phyloP scores from a whole-genome alignment of 2,888 invertebrate genomes.

The Hyposoter didymator region DNA sequence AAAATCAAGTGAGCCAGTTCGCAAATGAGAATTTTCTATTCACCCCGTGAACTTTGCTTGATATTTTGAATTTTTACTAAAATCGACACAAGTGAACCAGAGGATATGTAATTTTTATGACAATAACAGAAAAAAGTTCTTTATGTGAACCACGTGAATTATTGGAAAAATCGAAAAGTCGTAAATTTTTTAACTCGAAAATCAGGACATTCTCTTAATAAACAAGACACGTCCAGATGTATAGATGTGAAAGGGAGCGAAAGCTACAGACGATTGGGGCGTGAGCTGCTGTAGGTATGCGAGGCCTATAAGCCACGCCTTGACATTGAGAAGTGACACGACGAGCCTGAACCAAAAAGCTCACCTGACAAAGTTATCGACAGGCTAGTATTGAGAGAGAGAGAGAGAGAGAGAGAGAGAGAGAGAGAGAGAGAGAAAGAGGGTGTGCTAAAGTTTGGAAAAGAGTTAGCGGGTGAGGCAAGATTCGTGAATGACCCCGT shows the following conservation, averaged over 20 bases:
- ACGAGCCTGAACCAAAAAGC: conserved; percentile 25
- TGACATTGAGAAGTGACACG: conserved; percentile 52
- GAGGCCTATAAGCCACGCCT: conserved; percentile 28
- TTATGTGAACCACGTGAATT: too few species aligned
- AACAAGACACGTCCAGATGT: neutral
- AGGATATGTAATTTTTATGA: too few species aligned
- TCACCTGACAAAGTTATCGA: conserved; percentile 51
- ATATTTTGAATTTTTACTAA: too few species aligned
- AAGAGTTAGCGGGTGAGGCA: conserved; percentile 22
- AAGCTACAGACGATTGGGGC: neutral
- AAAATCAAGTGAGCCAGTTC: too few species aligned
- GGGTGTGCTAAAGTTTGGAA: conserved; percentile 33
- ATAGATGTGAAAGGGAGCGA: neutral
- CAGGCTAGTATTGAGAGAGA: neutral
- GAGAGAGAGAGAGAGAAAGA: neutral
- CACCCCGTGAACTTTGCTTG: too few species aligned
- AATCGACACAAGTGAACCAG: too few species aligned
- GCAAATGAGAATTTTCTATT: too few species aligned
- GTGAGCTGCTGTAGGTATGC: conserved; percentile 3
- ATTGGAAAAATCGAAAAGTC: too few species aligned
- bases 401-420: neutral
- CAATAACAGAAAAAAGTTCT: too few species aligned
- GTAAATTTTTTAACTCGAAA: too few species aligned
- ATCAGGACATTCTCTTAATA: too few species aligned
- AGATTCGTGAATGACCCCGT: conserved; percentile 55